Conservation (phyloP, 1,140 invertebrate genomes). For the Temnothorax curvispinosus region DNA sequence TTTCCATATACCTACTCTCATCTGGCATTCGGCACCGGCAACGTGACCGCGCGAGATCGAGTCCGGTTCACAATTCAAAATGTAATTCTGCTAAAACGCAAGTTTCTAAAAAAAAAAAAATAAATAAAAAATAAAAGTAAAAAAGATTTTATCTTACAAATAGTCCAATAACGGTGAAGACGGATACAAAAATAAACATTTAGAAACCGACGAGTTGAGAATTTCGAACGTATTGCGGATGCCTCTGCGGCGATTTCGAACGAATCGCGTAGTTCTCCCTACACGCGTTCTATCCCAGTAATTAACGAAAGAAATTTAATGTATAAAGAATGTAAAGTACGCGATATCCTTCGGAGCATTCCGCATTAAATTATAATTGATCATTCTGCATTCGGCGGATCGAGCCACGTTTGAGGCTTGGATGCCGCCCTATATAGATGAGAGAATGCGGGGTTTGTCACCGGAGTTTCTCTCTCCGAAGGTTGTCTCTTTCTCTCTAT, state of each 20-base stretch:
- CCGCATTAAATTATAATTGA: neutral
- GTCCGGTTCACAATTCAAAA: neutral
- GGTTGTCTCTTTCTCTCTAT: neutral
- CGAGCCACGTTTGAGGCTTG: neutral
- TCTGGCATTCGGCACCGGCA: slow-evolving; percentile 17
- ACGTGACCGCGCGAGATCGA: neutral
- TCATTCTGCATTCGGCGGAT: neutral
- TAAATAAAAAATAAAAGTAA: neutral
- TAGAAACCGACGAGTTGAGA: neutral
- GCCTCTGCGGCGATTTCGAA: neutral
- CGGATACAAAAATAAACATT: neutral
- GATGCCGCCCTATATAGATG: neutral
- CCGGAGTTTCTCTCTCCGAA: neutral
- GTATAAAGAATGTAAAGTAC: neutral
- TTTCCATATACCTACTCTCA: slow-evolving; percentile 2
- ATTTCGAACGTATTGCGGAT: neutral
- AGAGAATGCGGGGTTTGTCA: neutral
- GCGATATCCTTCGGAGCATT: neutral
- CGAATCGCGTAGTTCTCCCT: neutral
- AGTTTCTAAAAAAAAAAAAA: slow-evolving; percentile 24
- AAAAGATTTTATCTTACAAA: neutral
- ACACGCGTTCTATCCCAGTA: neutral
- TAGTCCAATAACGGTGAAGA: neutral
- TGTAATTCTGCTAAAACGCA: neutral
- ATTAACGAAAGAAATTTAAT: neutral